Conservation (phyloP, 53 echinoderm and acorn worm species). For the Hippasteria phrygiana region DNA sequence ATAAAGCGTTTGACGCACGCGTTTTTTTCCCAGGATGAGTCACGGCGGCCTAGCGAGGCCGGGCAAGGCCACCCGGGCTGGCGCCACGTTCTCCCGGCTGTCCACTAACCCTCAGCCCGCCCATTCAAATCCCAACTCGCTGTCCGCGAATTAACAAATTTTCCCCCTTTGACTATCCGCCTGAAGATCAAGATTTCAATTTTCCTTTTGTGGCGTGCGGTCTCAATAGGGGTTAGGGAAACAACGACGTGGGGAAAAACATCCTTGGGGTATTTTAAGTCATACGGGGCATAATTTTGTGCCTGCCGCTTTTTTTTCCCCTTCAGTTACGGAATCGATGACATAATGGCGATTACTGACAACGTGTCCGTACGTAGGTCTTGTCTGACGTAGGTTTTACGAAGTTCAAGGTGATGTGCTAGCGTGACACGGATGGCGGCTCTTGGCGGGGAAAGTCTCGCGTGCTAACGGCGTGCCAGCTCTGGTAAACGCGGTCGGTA, state of each 20-base stretch:
- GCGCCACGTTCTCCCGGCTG: constrained; percentile 44
- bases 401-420: constrained; percentile 40
- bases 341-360: constrained; percentile 51
- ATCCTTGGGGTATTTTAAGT: constrained; percentile 52
- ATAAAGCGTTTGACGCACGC: constrained; percentile 40
- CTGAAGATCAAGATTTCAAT: constrained; percentile 40
- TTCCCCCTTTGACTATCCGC: neutral
- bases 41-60: constrained; percentile 28
- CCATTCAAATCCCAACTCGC: constrained; percentile 33
- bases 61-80: constrained; percentile 36
- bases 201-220: constrained; percentile 53
- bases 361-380: neutral
- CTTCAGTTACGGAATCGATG: constrained; percentile 50
- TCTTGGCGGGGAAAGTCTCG: neutral
- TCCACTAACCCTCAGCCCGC: constrained; percentile 20
- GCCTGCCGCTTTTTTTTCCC: constrained; percentile 1
- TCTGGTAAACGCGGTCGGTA: neutral
- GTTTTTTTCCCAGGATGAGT: constrained; percentile 25
- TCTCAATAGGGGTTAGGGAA: constrained; percentile 31
- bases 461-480: neutral
- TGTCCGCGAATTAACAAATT: constrained; percentile 46
- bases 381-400: constrained; percentile 6
- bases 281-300: constrained; percentile 21
- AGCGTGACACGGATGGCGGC: neutral
- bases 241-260: constrained; percentile 23